Conservation (phyloP, 1,140 invertebrate genomes). For the Leucophenga varia region DNA sequence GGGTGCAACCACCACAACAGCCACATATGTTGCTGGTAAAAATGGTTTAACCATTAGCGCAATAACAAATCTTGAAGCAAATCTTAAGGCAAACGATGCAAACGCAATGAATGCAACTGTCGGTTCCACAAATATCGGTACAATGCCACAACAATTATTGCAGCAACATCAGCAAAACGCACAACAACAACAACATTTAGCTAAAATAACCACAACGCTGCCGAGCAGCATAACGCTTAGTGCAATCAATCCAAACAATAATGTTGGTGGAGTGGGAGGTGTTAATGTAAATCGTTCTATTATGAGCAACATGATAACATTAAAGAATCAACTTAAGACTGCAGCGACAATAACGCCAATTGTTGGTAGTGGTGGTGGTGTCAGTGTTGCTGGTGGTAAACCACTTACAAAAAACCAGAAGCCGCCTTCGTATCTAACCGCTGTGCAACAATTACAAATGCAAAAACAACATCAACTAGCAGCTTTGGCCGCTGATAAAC, state of each 20-base stretch:
- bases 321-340: constrained; percentile 46
- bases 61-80: constrained; percentile 34
- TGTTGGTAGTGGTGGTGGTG: constrained; percentile 14
- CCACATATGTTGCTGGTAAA: constrained; percentile 35
- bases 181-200: constrained; percentile 34
- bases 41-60: constrained; percentile 52
- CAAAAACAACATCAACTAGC: constrained; percentile 43
- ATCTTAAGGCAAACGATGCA: constrained; percentile 30
- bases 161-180: constrained; percentile 7
- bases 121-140: constrained; percentile 68
- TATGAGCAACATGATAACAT: too few species aligned
- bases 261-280: constrained; percentile 1
- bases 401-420: constrained; percentile 55
- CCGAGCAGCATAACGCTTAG: constrained; percentile 47
- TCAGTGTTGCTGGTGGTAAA: constrained; percentile 23
- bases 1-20: constrained; percentile 36
- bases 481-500: constrained; percentile 13
- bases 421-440: constrained; percentile 52
- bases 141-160: constrained; percentile 52
- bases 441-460: constrained; percentile 49
- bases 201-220: constrained; percentile 40
- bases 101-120: constrained; percentile 48
- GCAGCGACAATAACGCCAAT: constrained; percentile 47
- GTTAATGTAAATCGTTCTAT: too few species aligned
- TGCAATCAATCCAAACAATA: constrained; percentile 25